phyloP scores from a whole-genome alignment of 2,797 vertebrate genomes.

The Anguilla anguilla region DNA sequence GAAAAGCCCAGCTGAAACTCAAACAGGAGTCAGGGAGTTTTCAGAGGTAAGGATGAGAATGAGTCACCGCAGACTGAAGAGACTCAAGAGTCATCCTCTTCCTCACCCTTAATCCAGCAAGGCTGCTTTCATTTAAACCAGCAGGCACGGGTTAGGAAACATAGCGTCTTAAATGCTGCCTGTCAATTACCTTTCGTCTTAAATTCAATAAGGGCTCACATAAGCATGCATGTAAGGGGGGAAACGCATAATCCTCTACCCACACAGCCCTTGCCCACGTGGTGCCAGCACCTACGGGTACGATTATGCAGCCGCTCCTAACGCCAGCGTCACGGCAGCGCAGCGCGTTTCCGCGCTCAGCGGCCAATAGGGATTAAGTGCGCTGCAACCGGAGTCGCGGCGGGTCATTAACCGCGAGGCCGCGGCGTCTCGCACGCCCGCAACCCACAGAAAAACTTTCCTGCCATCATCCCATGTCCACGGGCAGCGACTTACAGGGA shows the following conservation, averaged over 20 bases:
- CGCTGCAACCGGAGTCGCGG: slow-evolving; percentile 63
- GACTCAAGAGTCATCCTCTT: neutral
- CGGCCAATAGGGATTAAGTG: slow-evolving; percentile 65
- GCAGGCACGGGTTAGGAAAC: slow-evolving; percentile 70
- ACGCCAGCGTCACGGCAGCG: slow-evolving; percentile 56
- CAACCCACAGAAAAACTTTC: slow-evolving; percentile 23
- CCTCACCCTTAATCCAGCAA: slow-evolving; percentile 61
- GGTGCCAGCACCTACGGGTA: slow-evolving; percentile 70
- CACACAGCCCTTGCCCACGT: slow-evolving; percentile 71
- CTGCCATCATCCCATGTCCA: neutral
- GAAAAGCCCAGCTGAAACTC: slow-evolving; percentile 33
- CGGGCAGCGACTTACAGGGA: neutral
- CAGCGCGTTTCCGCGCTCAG: slow-evolving; percentile 72
- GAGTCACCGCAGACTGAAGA: slow-evolving; percentile 11
- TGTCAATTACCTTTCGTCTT: slow-evolving; percentile 63
- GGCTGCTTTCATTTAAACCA: slow-evolving; percentile 70
- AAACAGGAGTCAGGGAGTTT: slow-evolving; percentile 5
- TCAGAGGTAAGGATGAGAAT: neutral
- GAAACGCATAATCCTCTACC: slow-evolving; percentile 69
- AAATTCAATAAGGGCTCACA: slow-evolving; percentile 66
- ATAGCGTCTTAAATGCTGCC: slow-evolving; percentile 71
- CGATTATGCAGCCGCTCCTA: slow-evolving; percentile 72
- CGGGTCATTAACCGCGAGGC: slow-evolving; percentile 55
- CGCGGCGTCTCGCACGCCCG: slow-evolving; percentile 47
- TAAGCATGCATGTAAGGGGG: slow-evolving; percentile 63